Evolutionary conservation across 2,797 vertebrate species (phyloP).

Genomic region (Argentina silus): DNA sequence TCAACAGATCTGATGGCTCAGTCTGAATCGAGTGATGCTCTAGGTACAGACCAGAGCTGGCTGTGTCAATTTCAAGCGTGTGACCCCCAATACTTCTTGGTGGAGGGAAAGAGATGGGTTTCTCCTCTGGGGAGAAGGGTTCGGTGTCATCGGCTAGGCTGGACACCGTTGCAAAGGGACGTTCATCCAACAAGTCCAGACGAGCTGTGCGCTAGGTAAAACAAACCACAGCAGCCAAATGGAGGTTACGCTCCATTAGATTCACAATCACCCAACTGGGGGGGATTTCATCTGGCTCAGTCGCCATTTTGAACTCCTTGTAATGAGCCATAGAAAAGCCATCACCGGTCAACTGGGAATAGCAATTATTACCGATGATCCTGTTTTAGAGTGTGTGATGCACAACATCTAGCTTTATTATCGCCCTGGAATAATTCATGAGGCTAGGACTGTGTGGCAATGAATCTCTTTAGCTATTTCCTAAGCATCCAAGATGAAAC

Average conservation of each 20-base stretch:
- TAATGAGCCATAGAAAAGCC: constrained; percentile 67
- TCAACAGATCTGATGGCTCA: constrained; percentile 42
- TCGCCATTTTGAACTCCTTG: constrained; percentile 45
- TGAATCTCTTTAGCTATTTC: constrained; percentile 34
- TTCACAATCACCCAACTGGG: constrained; percentile 56
- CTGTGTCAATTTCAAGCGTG: constrained; percentile 56
- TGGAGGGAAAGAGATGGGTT: constrained; percentile 45
- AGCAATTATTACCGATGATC: constrained; percentile 56
- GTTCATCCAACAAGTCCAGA: constrained; percentile 72
- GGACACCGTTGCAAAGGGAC: constrained; percentile 49
- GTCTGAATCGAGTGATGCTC: constrained; percentile 36
- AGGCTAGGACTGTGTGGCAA: constrained; percentile 31
- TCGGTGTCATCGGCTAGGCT: constrained; percentile 53
- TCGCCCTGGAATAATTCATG: constrained; percentile 47
- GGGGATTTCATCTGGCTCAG: constrained; percentile 49
- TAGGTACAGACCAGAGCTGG: constrained; percentile 60
- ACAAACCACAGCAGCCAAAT: constrained; percentile 53
- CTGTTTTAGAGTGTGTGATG: constrained; percentile 35
- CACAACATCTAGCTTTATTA: constrained; percentile 51
- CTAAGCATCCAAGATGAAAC: constrained; percentile 24
- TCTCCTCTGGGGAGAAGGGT: constrained; percentile 59
- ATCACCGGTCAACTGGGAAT: constrained; percentile 56
- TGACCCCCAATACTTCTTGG: constrained; percentile 56
- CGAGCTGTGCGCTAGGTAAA: constrained; percentile 71
- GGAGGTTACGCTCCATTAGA: constrained; percentile 51